Evolutionary conservation across 2,113 vertebrate genomes (phyloP).

Genomic region (Fregetta grallaria): DNA sequence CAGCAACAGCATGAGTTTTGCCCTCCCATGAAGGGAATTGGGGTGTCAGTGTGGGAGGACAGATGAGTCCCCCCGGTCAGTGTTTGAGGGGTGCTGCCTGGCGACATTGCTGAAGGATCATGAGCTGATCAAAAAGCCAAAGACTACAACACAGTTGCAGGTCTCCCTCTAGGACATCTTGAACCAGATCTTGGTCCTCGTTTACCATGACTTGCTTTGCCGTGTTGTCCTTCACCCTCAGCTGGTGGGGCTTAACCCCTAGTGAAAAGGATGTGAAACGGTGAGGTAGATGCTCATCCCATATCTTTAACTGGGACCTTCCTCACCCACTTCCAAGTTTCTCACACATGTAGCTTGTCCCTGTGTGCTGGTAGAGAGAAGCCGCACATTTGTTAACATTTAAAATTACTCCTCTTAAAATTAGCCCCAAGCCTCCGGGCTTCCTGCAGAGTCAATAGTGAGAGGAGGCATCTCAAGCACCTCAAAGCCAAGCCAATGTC

Average conservation of each 20-base stretch:
- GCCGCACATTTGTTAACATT: background rate
- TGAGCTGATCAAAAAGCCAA: background rate
- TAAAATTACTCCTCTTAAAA: background rate
- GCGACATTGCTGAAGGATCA: background rate
- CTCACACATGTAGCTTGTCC: background rate
- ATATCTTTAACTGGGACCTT: background rate
- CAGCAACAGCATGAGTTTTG: background rate
- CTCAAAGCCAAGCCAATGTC: background rate
- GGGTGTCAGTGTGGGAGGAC: background rate
- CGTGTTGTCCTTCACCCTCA: background rate
- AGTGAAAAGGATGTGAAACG: background rate
- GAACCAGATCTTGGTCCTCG: background rate
- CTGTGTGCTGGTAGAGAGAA: background rate
- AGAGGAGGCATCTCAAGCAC: background rate
- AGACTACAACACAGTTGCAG: background rate
- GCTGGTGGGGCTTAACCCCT: background rate
- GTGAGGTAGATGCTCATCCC: background rate
- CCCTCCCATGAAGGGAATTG: background rate
- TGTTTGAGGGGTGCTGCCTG: background rate
- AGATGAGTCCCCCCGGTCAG: too few relatives aligned
- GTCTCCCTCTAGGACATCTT: too few relatives aligned
- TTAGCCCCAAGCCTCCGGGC: background rate
- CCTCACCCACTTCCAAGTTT: background rate
- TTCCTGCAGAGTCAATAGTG: background rate
- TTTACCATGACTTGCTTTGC: background rate